A percentile compares a stretch with the other conserved stretches of the same genome.
phyloP scores from a whole-genome alignment of 2,797 vertebrate species.

The Todus mexicanus region DNA sequence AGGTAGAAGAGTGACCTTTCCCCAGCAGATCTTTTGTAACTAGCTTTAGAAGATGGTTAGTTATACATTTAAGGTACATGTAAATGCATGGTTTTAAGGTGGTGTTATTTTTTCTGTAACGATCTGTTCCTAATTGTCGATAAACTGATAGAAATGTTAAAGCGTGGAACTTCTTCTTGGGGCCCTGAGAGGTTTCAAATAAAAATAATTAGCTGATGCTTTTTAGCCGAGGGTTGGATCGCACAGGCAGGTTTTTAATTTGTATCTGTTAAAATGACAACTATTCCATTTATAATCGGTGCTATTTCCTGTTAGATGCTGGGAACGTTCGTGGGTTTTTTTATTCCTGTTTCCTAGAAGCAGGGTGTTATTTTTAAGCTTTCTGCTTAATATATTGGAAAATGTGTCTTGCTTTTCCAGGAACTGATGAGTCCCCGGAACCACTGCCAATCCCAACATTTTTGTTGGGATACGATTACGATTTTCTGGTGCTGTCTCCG shows the following conservation, averaged over 20 bases:
- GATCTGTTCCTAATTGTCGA: not conserved
- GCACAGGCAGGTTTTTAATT: not conserved
- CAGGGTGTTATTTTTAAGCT: not conserved
- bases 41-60: not conserved
- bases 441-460: slow-evolving; percentile 98
- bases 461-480: slow-evolving; percentile 96
- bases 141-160: not conserved
- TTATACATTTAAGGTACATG: not conserved
- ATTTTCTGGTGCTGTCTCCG: slow-evolving; percentile 98
- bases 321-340: not conserved
- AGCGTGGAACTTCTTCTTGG: not conserved
- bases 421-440: slow-evolving; percentile 98
- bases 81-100: not conserved
- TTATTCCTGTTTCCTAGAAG: not conserved
- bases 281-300: not conserved
- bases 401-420: slow-evolving; percentile 71
- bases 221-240: not conserved
- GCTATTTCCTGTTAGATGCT: not conserved
- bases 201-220: not conserved
- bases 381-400: slow-evolving; percentile 14
- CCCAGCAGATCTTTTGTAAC: not conserved
- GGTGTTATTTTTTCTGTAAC: not conserved
- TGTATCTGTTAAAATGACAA: not conserved
- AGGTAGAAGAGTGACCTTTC: slow-evolving; percentile 9
- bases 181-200: not conserved